phyloP scores from a whole-genome alignment of 2,888 invertebrate species.

The Copidosoma aretas region DNA sequence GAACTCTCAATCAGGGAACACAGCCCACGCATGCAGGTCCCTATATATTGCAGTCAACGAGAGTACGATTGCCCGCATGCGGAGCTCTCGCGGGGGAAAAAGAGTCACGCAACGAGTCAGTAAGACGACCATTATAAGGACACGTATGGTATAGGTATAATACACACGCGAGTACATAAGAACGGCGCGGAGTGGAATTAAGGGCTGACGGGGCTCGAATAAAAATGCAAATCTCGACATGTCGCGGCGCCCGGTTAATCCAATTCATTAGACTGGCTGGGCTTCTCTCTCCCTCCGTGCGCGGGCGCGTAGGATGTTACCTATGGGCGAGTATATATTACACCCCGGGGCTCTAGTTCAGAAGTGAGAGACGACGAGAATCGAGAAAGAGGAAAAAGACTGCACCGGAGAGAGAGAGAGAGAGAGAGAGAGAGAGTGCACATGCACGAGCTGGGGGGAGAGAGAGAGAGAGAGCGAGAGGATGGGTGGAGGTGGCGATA shows the following conservation, averaged over 20 bases:
- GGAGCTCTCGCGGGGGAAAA: too few species aligned
- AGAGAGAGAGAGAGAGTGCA: too few species aligned
- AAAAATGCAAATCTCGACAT: constrained; percentile 23
- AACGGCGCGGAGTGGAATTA: neutral
- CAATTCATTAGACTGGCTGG: constrained; percentile 20
- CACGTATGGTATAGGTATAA: too few species aligned
- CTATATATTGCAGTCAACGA: too few species aligned
- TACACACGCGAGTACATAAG: neutral
- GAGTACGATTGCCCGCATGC: too few species aligned
- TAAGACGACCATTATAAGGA: neutral
- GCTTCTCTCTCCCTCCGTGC: constrained; percentile 40
- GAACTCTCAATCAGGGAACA: neutral
- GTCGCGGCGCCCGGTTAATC: constrained; percentile 13
- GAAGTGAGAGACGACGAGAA: neutral
- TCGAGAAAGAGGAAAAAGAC: neutral
- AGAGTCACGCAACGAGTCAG: neutral
- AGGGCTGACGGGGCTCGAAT: neutral
- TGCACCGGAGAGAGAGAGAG: too few species aligned
- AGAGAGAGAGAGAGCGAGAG: constrained; percentile 41
- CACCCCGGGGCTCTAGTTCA: neutral
- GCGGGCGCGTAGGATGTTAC: too few species aligned
- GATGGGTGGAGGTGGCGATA: too few species aligned
- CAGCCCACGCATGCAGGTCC: too few species aligned
- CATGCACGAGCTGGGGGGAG: neutral
- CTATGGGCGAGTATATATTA: too few species aligned